Evolutionary conservation across 2,113 vertebrate species (phyloP).

Genomic region (Amazona guildingii): DNA sequence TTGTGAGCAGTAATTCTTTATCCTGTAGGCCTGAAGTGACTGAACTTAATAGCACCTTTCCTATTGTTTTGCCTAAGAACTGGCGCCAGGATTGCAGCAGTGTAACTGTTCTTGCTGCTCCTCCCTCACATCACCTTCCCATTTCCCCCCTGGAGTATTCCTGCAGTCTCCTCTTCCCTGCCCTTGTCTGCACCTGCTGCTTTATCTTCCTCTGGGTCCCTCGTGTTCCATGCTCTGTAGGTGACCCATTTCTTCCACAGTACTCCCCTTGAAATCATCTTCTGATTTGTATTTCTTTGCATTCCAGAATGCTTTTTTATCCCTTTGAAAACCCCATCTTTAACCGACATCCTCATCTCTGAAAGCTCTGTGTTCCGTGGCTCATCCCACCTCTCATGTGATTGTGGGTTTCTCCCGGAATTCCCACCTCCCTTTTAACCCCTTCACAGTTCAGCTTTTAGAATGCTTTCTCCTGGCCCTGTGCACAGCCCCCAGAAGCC

Average conservation of each 20-base stretch:
- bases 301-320: neutral
- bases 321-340: neutral
- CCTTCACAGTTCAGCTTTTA: neutral
- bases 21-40: neutral
- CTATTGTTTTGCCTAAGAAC: neutral
- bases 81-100: neutral
- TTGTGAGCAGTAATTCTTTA: too few species aligned
- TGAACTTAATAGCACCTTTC: neutral
- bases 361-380: neutral
- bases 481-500: neutral
- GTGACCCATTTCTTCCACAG: neutral
- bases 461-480: neutral
- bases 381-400: neutral
- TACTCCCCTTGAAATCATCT: neutral
- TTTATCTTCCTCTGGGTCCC: too few species aligned
- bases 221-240: accelerated
- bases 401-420: neutral
- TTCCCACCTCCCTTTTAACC: neutral
- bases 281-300: neutral
- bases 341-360: neutral
- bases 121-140: accelerated
- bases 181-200: too few species aligned
- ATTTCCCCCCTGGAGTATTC: neutral
- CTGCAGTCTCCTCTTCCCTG: neutral
- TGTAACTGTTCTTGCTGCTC: neutral